phyloP scores from a whole-genome alignment of 2,888 invertebrate genomes.

The Dolomedes plantarius region DNA sequence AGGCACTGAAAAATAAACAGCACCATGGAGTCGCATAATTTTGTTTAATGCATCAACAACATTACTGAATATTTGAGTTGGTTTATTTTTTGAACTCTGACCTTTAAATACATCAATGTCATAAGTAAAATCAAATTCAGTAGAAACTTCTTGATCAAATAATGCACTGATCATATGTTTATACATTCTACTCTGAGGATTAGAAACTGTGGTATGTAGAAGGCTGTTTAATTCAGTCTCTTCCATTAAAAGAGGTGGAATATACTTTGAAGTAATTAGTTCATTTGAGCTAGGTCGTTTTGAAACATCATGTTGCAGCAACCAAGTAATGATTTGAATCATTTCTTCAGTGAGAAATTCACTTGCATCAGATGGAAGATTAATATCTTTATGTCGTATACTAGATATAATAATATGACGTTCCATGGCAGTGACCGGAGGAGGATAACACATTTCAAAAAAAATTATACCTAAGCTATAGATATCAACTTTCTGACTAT shows the following conservation, averaged over 20 bases:
- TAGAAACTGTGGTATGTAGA: conserved; percentile 87
- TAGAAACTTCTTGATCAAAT: conserved; percentile 79
- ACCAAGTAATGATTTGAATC: conserved; percentile 80
- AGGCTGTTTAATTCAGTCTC: conserved; percentile 90
- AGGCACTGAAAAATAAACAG: conserved; percentile 81
- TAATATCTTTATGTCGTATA: conserved; percentile 83
- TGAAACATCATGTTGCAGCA: conserved; percentile 89
- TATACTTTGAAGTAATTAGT: conserved; percentile 86
- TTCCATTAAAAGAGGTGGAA: conserved; percentile 91
- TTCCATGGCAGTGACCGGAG: conserved; percentile 92
- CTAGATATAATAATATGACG: conserved; percentile 86
- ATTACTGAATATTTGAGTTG: conserved; percentile 78
- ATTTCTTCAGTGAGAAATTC: conserved; percentile 79
- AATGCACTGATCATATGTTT: conserved; percentile 79
- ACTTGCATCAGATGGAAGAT: conserved; percentile 84
- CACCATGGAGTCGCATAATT: conserved; percentile 78
- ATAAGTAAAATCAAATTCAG: conserved; percentile 88
- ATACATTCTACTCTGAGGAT: conserved; percentile 87
- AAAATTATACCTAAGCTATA: conserved; percentile 93
- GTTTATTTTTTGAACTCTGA: conserved; percentile 36
- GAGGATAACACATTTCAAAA: conserved; percentile 95
- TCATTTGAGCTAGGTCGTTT: conserved; percentile 90
- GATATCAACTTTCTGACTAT: conserved; percentile 86
- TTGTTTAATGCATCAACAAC: conserved; percentile 75
- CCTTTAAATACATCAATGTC: conserved; percentile 80